phyloP scores from a whole-genome alignment of 2,113 vertebrate genomes.

The Cervus canadensis region DNA sequence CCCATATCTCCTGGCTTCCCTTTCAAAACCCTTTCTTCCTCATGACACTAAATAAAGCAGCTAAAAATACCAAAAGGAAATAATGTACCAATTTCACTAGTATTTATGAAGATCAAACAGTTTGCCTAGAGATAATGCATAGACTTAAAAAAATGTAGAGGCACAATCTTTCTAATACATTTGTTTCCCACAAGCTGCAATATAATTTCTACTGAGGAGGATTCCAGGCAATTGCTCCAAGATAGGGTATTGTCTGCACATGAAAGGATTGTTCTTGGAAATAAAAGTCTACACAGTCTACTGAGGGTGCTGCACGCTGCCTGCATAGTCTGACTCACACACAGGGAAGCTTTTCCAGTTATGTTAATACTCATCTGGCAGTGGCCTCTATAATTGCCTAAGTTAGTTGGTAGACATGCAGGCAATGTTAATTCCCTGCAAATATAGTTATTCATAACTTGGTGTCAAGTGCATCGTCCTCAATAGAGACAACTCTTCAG shows the following conservation, averaged over 20 bases:
- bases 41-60: not conserved
- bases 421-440: constrained; percentile 31
- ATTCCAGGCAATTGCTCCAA: constrained; percentile 11
- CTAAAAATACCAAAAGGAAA: not conserved
- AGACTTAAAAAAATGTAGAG: not conserved
- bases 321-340: constrained; percentile 18
- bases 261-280: constrained; percentile 52
- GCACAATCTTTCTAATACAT: not conserved
- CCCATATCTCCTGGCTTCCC: not conserved
- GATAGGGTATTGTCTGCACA: constrained; percentile 51
- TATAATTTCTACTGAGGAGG: constrained; percentile 38
- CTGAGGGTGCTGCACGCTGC: not conserved
- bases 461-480: not conserved
- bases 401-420: not conserved
- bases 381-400: constrained; percentile 45
- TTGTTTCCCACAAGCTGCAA: not conserved
- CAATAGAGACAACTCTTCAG: not conserved
- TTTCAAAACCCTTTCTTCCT: not conserved
- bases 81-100: not conserved
- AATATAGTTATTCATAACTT: constrained; percentile 46
- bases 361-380: constrained; percentile 43
- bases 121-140: not conserved
- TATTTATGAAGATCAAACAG: not conserved
- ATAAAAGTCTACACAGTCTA: not conserved
- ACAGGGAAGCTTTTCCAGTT: constrained; percentile 22